Percentiles rank a stretch among this genome's conserved stretches.
These are phyloP conservation scores for Rana temporaria DNA, from an alignment of 2,113 vertebrate genomes.

Conservation along the genomic window DNA sequence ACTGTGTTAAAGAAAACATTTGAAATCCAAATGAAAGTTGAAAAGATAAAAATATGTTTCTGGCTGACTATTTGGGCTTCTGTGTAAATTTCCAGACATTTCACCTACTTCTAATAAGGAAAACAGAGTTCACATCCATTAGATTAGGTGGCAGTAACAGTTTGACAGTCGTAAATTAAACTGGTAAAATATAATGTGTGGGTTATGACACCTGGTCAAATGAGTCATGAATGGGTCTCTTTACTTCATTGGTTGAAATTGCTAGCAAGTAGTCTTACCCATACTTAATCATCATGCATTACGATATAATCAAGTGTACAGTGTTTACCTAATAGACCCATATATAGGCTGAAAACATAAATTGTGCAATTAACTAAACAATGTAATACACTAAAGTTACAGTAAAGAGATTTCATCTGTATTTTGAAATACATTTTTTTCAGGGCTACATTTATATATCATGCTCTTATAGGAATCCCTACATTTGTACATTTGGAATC, in stretches of 20 bases:
- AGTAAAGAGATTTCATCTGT: too few relatives aligned
- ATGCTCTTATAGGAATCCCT: too few relatives aligned
- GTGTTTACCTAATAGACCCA: too few relatives aligned
- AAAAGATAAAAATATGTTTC: constrained; percentile 18
- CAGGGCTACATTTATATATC: too few relatives aligned
- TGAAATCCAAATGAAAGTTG: background rate
- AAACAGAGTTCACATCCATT: constrained; percentile 30
- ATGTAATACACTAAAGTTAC: too few relatives aligned
- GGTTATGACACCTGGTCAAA: constrained; percentile 46
- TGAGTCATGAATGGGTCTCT: background rate
- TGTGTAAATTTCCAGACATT: constrained; percentile 43
- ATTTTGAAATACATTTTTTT: too few relatives aligned
- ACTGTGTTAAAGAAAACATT: too few relatives aligned
- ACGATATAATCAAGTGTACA: background rate
- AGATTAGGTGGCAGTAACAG: constrained; percentile 42
- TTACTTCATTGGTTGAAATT: background rate
- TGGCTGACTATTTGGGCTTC: constrained; percentile 35
- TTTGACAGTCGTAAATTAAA: constrained; percentile 38
- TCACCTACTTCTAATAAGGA: constrained; percentile 50
- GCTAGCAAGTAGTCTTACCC: background rate
- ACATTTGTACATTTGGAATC: too few relatives aligned
- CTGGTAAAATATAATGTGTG: constrained; percentile 30
- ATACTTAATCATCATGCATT: constrained; percentile 15
- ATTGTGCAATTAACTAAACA: too few relatives aligned
- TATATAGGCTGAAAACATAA: too few relatives aligned